Percentiles rank a stretch among this genome's conserved stretches.
phyloP scores from a whole-genome alignment of 2,888 invertebrate genomes.

The Hybos culiciformis region DNA sequence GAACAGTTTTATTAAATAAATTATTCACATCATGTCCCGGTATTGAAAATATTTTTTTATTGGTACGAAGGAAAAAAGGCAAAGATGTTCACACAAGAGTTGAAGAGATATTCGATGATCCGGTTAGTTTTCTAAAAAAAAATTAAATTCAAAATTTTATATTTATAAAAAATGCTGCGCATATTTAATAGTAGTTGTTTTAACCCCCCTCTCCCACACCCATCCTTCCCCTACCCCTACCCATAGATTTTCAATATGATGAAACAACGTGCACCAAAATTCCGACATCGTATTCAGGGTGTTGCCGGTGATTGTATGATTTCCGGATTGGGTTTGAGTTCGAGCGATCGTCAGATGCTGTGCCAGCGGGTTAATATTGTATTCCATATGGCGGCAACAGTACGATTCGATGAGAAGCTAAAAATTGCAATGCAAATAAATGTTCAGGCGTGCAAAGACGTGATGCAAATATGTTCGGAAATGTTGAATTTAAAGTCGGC shows the following conservation, averaged over 20 bases:
- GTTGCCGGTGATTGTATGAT: conserved; percentile 41
- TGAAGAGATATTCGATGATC: conserved; percentile 53
- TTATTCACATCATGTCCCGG: conserved; percentile 41
- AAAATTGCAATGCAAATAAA: conserved; percentile 60
- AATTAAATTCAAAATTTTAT: neutral
- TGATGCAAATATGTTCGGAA: conserved; percentile 49
- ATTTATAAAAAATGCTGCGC: no score
- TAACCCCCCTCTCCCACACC: neutral
- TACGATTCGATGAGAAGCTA: conserved; percentile 59
- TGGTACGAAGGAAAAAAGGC: conserved; percentile 45
- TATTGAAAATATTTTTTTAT: conserved; percentile 39
- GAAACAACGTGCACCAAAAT: conserved; percentile 39
- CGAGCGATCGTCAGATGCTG: conserved; percentile 36
- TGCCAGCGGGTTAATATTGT: conserved; percentile 39
- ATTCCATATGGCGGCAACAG: conserved; percentile 45
- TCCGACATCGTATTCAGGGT: conserved; percentile 41
- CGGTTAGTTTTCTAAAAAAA: conserved; percentile 34
- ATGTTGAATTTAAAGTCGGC: conserved; percentile 40
- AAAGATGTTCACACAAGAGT: conserved; percentile 50
- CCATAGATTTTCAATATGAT: conserved; percentile 38
- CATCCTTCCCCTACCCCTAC: neutral
- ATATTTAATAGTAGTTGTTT: no score
- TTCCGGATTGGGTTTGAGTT: conserved; percentile 38
- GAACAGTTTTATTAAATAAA: conserved; percentile 41
- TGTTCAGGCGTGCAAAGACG: conserved; percentile 51